phyloP scores from a whole-genome alignment of 1,140 invertebrate genomes.

The Dreissena rostriformis region DNA sequence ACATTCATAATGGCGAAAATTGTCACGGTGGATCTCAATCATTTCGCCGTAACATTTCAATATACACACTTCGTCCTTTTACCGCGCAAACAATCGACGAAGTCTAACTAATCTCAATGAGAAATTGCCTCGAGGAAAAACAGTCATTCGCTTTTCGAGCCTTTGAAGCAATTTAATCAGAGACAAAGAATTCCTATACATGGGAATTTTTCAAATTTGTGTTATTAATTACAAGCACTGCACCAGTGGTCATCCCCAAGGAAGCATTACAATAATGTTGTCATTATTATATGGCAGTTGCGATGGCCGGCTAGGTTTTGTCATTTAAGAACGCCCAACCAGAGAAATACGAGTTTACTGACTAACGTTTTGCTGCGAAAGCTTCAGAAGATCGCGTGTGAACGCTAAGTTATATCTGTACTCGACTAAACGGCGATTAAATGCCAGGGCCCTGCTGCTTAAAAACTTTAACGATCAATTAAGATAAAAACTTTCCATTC shows the following conservation, averaged over 20 bases:
- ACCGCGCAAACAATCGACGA: not conserved
- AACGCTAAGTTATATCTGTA: no score
- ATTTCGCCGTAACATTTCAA: no score
- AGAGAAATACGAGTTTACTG: no score
- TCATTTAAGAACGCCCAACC: no score
- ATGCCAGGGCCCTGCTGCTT: no score
- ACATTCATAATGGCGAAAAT: no score
- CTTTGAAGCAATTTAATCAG: constrained; percentile 41
- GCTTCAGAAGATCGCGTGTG: no score
- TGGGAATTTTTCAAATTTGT: constrained; percentile 25
- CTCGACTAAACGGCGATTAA: no score
- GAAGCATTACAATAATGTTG: constrained; percentile 42
- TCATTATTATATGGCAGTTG: constrained; percentile 32
- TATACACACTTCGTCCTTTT: not conserved
- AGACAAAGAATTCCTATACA: constrained; percentile 25
- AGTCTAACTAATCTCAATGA: constrained; percentile 25
- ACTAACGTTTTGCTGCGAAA: no score
- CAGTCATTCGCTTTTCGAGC: constrained; percentile 32
- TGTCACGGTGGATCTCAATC: no score
- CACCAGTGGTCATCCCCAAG: not conserved
- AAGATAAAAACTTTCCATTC: no score
- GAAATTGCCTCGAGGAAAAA: constrained; percentile 5
- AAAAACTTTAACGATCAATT: no score
- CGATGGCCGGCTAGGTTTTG: not conserved
- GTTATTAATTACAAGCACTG: constrained; percentile 31